Conservation (phyloP, 2,113 vertebrate species). For the Planiliza haematocheilus region DNA sequence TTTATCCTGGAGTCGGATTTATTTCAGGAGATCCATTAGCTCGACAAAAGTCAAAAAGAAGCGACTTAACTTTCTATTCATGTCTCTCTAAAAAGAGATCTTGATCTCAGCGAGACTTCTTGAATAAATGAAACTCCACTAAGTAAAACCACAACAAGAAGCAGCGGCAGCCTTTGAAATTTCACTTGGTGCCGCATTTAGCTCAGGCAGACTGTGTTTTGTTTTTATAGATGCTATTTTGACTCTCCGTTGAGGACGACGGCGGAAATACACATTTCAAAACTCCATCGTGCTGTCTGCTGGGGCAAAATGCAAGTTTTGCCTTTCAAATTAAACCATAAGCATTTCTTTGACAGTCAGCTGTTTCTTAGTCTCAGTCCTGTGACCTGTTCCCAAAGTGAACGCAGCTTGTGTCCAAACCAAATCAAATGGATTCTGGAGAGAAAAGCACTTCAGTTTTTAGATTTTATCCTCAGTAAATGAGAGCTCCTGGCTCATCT, state of each 20-base stretch:
- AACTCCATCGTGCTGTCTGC: background rate
- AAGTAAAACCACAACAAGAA: constrained; percentile 36
- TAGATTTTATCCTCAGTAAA: background rate
- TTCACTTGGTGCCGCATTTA: constrained; percentile 24
- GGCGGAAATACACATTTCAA: constrained; percentile 25
- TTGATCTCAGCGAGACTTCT: constrained; percentile 16
- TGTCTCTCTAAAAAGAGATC: constrained; percentile 11
- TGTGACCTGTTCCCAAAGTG: too few species aligned
- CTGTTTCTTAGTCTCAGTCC: too few species aligned
- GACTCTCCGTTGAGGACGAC: background rate
- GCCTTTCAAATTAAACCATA: background rate
- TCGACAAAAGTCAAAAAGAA: background rate
- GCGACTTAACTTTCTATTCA: constrained; percentile 15
- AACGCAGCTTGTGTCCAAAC: background rate
- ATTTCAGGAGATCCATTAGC: background rate
- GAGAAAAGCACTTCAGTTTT: background rate
- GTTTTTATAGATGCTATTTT: constrained; percentile 30
- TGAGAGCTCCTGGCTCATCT: background rate
- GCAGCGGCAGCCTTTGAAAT: background rate
- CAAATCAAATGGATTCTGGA: background rate
- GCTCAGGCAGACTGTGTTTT: constrained; percentile 7
- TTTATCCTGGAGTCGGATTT: background rate
- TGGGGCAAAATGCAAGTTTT: background rate
- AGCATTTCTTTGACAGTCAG: too few species aligned
- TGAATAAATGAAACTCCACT: constrained; percentile 24